A percentile compares a stretch with the other conserved stretches of the same genome.
Evolutionary conservation across 2,113 vertebrate species (phyloP).

Genomic region (Dromas ardeola): DNA sequence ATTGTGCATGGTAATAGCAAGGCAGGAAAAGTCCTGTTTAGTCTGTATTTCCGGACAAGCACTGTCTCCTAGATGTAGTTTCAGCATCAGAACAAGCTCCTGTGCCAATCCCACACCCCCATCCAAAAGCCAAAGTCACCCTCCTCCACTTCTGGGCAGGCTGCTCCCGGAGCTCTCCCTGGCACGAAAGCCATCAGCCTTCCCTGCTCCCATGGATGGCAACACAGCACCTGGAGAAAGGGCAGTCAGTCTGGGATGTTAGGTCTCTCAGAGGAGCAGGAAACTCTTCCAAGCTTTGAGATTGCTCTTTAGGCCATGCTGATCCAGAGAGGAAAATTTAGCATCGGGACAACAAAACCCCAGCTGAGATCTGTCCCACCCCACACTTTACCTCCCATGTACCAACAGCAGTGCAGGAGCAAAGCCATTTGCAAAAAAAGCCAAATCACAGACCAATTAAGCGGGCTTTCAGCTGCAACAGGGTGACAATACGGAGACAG

Average conservation of each 20-base stretch:
- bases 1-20: not conserved
- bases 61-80: not conserved
- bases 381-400: not conserved
- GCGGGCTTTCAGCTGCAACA: not conserved
- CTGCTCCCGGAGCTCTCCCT: not conserved
- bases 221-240: not conserved
- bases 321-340: not conserved
- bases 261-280: not conserved
- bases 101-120: fast-evolving
- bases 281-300: not conserved
- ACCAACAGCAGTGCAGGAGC: not conserved
- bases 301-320: not conserved
- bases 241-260: not conserved
- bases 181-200: not conserved
- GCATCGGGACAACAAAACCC: fast-evolving
- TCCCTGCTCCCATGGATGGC: not conserved
- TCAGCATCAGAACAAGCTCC: not conserved
- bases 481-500: not conserved
- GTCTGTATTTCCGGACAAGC: not conserved
- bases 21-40: not conserved
- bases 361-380: not conserved
- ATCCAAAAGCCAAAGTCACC: not conserved
- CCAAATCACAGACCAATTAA: not conserved
- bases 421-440: not conserved
- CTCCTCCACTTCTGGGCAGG: not conserved